Conservation (phyloP, 2,888 invertebrate genomes). For the Oscheius onirici region DNA sequence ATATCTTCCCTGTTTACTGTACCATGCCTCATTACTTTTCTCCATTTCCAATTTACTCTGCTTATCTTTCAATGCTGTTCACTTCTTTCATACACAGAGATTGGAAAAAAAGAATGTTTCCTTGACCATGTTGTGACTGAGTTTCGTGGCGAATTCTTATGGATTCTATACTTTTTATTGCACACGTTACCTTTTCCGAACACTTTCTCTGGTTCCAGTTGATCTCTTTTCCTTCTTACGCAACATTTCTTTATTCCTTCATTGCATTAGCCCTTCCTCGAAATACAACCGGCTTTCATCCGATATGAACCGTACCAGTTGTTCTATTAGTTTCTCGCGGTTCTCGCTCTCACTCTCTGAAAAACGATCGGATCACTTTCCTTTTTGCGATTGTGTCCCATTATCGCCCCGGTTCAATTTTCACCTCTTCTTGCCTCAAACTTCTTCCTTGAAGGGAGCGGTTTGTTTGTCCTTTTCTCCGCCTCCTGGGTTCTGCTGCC, state of each 20-base stretch:
- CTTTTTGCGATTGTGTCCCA: neutral
- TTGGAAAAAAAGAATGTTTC: no score
- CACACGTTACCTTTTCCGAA: no score
- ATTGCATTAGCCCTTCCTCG: neutral
- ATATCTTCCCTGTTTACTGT: no score
- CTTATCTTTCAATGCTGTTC: no score
- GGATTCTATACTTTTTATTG: no score
- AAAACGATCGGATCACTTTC: slow-evolving; percentile 4
- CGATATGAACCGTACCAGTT: no score
- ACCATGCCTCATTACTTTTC: no score
- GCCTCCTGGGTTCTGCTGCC: slow-evolving; percentile 2
- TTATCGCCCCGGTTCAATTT: neutral
- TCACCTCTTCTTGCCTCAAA: neutral
- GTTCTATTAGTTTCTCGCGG: slow-evolving; percentile 14
- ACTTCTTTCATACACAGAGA: no score
- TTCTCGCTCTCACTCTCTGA: neutral
- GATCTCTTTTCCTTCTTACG: neutral
- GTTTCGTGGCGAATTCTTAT: no score
- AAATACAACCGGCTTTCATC: slow-evolving; percentile 2
- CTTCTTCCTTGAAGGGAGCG: slow-evolving; percentile 17
- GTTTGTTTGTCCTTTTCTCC: slow-evolving; percentile 25
- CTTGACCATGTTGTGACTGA: no score
- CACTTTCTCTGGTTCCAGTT: no score
- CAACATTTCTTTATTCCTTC: slow-evolving; percentile 13
- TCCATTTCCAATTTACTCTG: no score